phyloP scores from a whole-genome alignment of 2,113 vertebrate genomes.

The Pomatostomus ruficeps region DNA sequence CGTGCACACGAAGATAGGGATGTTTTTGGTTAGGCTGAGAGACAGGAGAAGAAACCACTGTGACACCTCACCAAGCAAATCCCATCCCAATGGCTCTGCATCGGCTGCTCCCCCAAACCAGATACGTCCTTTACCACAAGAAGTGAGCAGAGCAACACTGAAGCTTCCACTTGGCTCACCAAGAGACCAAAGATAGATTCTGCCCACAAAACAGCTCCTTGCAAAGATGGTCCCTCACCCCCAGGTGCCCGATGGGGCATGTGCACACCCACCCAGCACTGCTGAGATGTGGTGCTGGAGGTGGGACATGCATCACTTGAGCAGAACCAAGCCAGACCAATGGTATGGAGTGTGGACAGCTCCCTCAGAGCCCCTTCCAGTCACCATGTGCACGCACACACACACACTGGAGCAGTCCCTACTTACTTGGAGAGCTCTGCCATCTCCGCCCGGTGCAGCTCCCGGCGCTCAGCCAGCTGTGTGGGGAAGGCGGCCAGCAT shows the following conservation, averaged over 20 bases:
- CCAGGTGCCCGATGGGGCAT: neutral
- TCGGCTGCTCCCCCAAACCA: neutral
- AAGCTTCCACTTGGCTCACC: neutral
- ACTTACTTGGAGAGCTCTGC: slow-evolving; percentile 88
- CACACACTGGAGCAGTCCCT: neutral
- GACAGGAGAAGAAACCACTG: neutral
- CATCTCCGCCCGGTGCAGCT: slow-evolving; percentile 80
- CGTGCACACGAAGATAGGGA: slow-evolving; percentile 89
- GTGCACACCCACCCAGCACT: neutral
- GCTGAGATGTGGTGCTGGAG: neutral
- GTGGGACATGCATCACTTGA: neutral
- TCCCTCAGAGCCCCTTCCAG: neutral
- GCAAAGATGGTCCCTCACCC: neutral
- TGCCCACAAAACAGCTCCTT: neutral
- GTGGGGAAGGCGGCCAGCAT: slow-evolving; percentile 75
- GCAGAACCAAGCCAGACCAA: neutral
- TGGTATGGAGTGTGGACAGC: neutral
- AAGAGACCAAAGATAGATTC: neutral
- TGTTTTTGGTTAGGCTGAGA: slow-evolving; percentile 80
- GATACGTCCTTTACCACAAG: neutral
- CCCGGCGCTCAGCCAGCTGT: slow-evolving; percentile 79
- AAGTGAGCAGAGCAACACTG: neutral
- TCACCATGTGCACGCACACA: rapidly evolving
- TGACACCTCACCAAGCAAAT: neutral
- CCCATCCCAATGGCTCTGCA: neutral